Percentiles rank a stretch among this genome's conserved stretches.
These are phyloP conservation scores for Ooceraea biroi DNA, from an alignment of 1,140 invertebrate species.

Conservation along the genomic window DNA sequence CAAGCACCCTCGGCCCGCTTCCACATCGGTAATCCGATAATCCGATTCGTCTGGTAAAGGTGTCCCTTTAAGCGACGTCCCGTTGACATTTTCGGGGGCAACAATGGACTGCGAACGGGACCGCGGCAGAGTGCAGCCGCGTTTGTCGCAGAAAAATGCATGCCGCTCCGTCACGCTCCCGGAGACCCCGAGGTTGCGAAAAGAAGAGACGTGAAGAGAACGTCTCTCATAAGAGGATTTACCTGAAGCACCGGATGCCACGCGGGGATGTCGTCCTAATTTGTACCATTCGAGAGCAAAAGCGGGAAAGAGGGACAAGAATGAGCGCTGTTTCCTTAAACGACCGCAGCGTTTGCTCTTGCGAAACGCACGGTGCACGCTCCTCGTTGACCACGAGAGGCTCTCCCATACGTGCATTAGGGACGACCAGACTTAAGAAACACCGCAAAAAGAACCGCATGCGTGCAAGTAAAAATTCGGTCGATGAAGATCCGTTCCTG, in stretches of 20 bases:
- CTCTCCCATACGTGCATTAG: constrained; percentile 1
- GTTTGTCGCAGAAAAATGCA: constrained; percentile 66
- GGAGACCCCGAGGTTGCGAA: constrained; percentile 53
- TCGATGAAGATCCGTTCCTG: neutral
- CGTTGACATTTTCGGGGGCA: constrained; percentile 80
- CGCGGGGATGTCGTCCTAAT: constrained; percentile 80
- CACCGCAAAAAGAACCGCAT: constrained; percentile 3
- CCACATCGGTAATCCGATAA: constrained; percentile 80
- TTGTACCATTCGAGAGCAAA: constrained; percentile 75
- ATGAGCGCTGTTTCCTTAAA: constrained; percentile 39
- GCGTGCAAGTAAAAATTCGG: neutral
- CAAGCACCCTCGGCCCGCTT: constrained; percentile 69
- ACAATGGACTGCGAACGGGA: constrained; percentile 84
- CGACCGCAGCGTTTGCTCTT: constrained; percentile 62
- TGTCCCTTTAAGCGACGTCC: constrained; percentile 75
- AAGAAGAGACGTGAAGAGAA: constrained; percentile 74
- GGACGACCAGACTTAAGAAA: neutral
- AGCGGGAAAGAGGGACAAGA: neutral
- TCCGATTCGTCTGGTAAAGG: constrained; percentile 82
- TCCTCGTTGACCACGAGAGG: constrained; percentile 26
- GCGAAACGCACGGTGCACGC: constrained; percentile 54
- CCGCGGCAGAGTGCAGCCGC: constrained; percentile 50
- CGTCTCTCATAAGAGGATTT: constrained; percentile 79
- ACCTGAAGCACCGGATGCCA: constrained; percentile 80
- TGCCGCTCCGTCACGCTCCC: constrained; percentile 63